Conservation (phyloP, 2,888 invertebrate genomes). For the Zeuzera pyrina region DNA sequence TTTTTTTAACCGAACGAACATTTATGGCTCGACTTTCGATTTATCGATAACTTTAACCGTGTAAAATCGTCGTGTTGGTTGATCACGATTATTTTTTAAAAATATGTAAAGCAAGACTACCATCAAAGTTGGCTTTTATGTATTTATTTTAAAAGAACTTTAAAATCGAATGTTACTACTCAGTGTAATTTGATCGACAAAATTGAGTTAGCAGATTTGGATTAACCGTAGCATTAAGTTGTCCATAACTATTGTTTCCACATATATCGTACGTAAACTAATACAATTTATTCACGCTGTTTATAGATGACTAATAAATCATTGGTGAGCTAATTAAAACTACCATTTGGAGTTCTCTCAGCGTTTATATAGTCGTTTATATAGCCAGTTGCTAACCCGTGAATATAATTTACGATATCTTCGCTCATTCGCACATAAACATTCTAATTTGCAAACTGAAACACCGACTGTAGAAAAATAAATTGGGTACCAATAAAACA, state of each 20-base stretch:
- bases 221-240: no score
- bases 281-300: conserved; percentile 41
- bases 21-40: conserved; percentile 28
- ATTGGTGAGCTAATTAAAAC: conserved; percentile 59
- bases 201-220: no score
- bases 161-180: no score
- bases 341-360: conserved; percentile 46
- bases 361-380: no score
- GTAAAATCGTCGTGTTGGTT: conserved; percentile 54
- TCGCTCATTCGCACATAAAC: conserved; percentile 55
- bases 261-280: no score
- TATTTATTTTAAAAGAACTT: no score
- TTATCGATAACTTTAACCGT: conserved; percentile 59
- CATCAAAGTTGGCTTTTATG: no score
- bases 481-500: conserved; percentile 57
- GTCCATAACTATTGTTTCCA: no score
- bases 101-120: no score
- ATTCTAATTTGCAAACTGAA: conserved; percentile 66
- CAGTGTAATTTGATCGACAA: no score
- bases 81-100: conserved; percentile 63
- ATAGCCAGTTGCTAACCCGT: conserved; percentile 50
- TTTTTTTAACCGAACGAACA: conserved; percentile 40
- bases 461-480: conserved; percentile 49
- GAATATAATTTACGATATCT: conserved; percentile 63
- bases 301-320: conserved; percentile 61